These are phyloP conservation scores for Adelges cooleyi DNA, from an alignment of 1,140 invertebrate species.

Conservation along the genomic window DNA sequence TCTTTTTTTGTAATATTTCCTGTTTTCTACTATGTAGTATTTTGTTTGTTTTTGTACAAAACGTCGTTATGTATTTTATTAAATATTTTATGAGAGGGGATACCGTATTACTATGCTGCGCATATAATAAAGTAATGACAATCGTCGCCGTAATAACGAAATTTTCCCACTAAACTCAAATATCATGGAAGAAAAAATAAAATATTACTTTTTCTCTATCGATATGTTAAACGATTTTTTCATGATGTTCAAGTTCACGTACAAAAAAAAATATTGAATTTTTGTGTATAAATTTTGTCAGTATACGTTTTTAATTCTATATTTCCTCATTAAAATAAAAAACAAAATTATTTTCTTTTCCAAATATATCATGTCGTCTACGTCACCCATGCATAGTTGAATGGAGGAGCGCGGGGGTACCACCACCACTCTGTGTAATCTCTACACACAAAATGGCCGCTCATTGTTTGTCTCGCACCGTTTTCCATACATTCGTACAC, in stretches of 20 bases:
- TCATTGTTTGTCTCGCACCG: slow-evolving; percentile 24
- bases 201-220: background rate
- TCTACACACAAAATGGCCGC: slow-evolving; percentile 18
- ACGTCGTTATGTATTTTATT: no score
- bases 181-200: slow-evolving; percentile 9
- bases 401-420: background rate
- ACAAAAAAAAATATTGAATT: no score
- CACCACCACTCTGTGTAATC: slow-evolving; percentile 9
- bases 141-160: background rate
- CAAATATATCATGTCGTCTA: background rate
- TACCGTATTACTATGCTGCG: background rate
- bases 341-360: background rate
- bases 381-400: background rate
- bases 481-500: slow-evolving; percentile 20
- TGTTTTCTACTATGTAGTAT: no score
- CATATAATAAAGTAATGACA: slow-evolving; percentile 9
- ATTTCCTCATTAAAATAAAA: no score
- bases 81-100: background rate
- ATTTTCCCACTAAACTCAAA: background rate
- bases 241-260: no score
- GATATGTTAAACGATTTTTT: background rate
- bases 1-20: no score
- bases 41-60: no score
- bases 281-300: no score
- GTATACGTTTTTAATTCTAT: no score